Evolutionary conservation across 2,888 invertebrate species (phyloP).

Genomic region (Drosophila nr. perissopoda): DNA sequence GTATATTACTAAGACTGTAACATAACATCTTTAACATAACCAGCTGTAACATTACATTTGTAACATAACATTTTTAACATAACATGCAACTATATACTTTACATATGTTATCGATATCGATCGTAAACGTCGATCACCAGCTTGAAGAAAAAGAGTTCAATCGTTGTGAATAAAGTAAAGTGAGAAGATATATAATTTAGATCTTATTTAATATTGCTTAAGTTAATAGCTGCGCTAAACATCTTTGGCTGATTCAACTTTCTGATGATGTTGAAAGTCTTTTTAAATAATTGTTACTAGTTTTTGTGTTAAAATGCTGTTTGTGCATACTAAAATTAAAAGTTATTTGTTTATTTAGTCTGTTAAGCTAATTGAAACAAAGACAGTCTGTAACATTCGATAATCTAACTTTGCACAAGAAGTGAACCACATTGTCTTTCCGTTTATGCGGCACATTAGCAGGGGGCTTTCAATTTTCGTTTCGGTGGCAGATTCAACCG

Average conservation of each 20-base stretch:
- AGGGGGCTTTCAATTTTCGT: constrained; percentile 9
- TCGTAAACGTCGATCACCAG: not conserved
- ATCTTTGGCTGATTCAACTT: not conserved
- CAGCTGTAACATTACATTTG: too few relatives aligned
- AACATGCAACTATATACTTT: not conserved
- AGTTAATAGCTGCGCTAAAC: not conserved
- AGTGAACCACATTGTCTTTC: constrained; percentile 36
- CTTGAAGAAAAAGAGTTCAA: not conserved
- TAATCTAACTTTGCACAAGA: constrained; percentile 1
- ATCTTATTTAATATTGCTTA: not conserved
- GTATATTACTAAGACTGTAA: too few relatives aligned
- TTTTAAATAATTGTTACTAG: not conserved
- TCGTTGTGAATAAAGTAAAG: not conserved
- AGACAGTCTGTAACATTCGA: not conserved
- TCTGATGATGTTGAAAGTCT: not conserved
- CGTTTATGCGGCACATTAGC: constrained; percentile 47
- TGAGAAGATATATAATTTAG: not conserved
- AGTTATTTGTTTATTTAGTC: constrained; percentile 2
- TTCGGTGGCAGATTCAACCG: constrained; percentile 5
- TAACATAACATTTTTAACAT: not conserved
- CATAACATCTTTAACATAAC: too few relatives aligned
- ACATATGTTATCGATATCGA: not conserved
- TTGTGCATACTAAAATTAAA: not conserved
- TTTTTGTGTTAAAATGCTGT: not conserved
- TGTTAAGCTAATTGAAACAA: not conserved